These are phyloP conservation scores for Listrodromus nycthemerus DNA, from an alignment of 2,888 invertebrate species.

Conservation along the genomic window DNA sequence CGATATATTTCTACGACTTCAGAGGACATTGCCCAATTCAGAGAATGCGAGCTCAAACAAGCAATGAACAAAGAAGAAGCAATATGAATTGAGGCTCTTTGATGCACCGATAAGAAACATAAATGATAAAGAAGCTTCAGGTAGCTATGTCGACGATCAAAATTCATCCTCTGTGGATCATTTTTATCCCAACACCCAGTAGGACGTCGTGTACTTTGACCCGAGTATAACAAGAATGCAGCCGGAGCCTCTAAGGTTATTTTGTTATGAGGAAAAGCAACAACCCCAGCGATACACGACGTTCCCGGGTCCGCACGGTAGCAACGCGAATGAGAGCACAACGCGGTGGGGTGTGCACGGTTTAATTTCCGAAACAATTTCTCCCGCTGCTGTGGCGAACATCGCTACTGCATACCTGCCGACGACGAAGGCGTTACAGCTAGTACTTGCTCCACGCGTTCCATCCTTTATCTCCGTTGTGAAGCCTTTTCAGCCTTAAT, in stretches of 20 bases:
- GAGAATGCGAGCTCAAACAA: not conserved
- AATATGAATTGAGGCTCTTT: slow-evolving; percentile 4
- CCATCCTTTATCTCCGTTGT: slow-evolving; percentile 60
- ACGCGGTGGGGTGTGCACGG: slow-evolving; percentile 50
- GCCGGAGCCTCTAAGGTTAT: slow-evolving; percentile 50
- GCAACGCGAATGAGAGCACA: slow-evolving; percentile 23
- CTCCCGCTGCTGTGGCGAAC: slow-evolving; percentile 55
- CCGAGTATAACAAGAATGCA: slow-evolving; percentile 55
- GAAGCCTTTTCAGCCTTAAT: slow-evolving; percentile 44
- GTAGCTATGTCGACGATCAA: not conserved
- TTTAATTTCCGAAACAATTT: slow-evolving; percentile 70
- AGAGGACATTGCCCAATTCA: not conserved
- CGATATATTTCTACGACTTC: not conserved
- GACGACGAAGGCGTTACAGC: slow-evolving; percentile 39
- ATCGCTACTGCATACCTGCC: slow-evolving; percentile 68
- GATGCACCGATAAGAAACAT: not conserved
- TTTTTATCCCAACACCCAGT: slow-evolving; percentile 30
- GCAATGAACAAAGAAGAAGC: not conserved
- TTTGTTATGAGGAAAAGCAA: slow-evolving; percentile 51
- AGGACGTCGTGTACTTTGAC: slow-evolving; percentile 8
- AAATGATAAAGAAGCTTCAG: not conserved
- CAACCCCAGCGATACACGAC: not conserved
- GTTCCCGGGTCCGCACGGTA: slow-evolving; percentile 29
- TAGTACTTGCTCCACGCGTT: slow-evolving; percentile 51
- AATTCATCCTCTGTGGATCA: slow-evolving; percentile 3